Conservation (phyloP, 1,140 invertebrate species). For the Panagrolaimus sp. region DNA sequence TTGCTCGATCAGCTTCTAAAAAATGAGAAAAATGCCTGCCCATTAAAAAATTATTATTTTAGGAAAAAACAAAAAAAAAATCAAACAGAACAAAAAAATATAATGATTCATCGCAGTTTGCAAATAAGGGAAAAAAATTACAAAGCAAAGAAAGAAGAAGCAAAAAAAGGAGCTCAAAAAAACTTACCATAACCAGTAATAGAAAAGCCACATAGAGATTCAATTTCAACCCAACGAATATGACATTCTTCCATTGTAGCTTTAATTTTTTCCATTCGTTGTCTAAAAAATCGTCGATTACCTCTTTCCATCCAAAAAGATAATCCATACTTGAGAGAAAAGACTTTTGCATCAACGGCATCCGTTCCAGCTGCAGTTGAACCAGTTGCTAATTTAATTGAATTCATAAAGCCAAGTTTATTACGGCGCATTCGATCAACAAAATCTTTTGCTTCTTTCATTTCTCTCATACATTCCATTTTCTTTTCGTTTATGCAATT, state of each 20-base stretch:
- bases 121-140: neutral
- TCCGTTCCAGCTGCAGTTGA: slow-evolving; percentile 49
- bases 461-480: slow-evolving; percentile 52
- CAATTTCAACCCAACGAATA: slow-evolving; percentile 53
- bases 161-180: too few relatives aligned
- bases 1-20: neutral
- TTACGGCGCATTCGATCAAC: slow-evolving; percentile 54
- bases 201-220: slow-evolving; percentile 51
- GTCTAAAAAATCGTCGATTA: slow-evolving; percentile 28
- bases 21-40: slow-evolving; percentile 11
- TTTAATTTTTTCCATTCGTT: slow-evolving; percentile 56
- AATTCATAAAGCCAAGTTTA: slow-evolving; percentile 48
- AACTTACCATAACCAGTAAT: slow-evolving; percentile 42
- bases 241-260: slow-evolving; percentile 44
- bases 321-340: slow-evolving; percentile 48
- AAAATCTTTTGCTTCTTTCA: slow-evolving; percentile 53
- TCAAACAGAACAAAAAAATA: neutral
- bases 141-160: slow-evolving; percentile 17
- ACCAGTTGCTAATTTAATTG: slow-evolving; percentile 55
- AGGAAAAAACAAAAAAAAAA: neutral
- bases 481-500: slow-evolving; percentile 43
- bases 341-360: slow-evolving; percentile 52
- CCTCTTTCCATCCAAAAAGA: slow-evolving; percentile 21
- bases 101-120: neutral
- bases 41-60: too few relatives aligned